phyloP scores from a whole-genome alignment of 2,888 invertebrate genomes.

The Callinectes sapidus region DNA sequence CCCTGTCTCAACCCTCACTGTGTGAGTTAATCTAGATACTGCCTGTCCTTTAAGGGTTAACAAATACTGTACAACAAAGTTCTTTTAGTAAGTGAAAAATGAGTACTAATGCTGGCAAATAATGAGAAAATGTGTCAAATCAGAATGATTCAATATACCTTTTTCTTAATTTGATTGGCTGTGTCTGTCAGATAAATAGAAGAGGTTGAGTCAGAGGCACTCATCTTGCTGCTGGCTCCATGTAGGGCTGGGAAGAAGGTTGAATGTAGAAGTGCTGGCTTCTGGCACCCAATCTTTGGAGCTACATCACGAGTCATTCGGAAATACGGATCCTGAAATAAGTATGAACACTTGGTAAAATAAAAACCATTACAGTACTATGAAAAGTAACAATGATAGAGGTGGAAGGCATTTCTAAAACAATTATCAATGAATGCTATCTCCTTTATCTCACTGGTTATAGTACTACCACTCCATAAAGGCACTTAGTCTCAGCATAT shows the following conservation, averaged over 20 bases:
- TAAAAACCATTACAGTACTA: neutral
- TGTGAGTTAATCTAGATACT: no score
- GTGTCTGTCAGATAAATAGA: conserved; percentile 97
- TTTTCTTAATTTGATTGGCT: conserved; percentile 95
- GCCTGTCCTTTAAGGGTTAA: no score
- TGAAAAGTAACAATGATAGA: neutral
- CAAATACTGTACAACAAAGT: no score
- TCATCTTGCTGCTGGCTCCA: conserved; percentile 99
- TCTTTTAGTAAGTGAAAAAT: no score
- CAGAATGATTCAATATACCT: conserved; percentile 79
- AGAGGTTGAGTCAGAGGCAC: conserved; percentile 93
- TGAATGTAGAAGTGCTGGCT: conserved; percentile 92
- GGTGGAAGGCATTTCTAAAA: neutral
- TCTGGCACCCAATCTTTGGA: conserved; percentile 88
- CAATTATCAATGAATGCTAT: neutral
- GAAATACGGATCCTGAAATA: conserved; percentile 94
- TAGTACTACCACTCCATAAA: no score
- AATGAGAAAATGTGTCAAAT: neutral
- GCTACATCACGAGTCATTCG: conserved; percentile 99
- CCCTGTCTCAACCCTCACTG: no score
- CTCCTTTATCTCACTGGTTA: no score
- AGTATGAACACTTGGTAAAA: neutral
- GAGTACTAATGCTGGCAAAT: neutral
- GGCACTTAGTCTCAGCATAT: no score
- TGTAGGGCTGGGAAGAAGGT: conserved; percentile 95